phyloP scores from a whole-genome alignment of 2,113 vertebrate species.

The Bostrychus sinensis region DNA sequence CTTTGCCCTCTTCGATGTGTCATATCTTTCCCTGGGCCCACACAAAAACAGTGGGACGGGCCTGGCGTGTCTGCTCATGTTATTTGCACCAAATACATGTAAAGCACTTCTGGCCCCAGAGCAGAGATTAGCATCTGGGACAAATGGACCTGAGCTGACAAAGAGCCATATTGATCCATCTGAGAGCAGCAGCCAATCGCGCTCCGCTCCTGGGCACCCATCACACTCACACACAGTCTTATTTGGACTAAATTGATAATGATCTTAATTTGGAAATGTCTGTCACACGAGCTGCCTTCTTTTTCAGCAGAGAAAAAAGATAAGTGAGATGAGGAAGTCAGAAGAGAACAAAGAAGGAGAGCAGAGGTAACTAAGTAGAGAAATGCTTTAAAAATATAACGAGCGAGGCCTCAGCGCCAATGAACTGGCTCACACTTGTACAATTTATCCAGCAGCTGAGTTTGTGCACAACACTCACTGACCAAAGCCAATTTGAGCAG shows the following conservation, averaged over 20 bases:
- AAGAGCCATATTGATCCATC: conserved; percentile 72
- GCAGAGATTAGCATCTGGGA: conserved; percentile 72
- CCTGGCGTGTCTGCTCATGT: conserved; percentile 61
- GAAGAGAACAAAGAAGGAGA: conserved; percentile 24
- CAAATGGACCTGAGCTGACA: conserved; percentile 65
- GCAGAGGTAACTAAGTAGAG: conserved; percentile 14
- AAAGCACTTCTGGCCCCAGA: conserved; percentile 61
- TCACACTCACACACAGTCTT: conserved; percentile 62
- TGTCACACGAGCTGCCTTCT: conserved; percentile 57
- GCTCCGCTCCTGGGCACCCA: conserved; percentile 53
- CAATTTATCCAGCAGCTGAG: conserved; percentile 28
- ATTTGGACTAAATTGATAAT: conserved; percentile 73
- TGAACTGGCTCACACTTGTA: conserved; percentile 30
- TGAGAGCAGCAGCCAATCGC: conserved; percentile 56
- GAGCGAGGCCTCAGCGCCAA: conserved; percentile 19
- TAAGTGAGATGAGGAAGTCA: conserved; percentile 27
- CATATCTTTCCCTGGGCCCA: conserved; percentile 66
- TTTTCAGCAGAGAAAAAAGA: conserved; percentile 47
- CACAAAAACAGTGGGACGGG: conserved; percentile 27
- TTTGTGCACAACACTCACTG: conserved; percentile 26
- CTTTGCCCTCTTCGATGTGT: conserved; percentile 63
- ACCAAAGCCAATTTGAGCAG: conserved; percentile 41
- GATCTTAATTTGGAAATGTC: conserved; percentile 71
- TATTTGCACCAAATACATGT: conserved; percentile 65
- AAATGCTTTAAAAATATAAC: conserved; percentile 22